Percentiles rank a stretch among this genome's conserved stretches.
Conservation (phyloP, 2,113 vertebrate species). For the Tympanuchus pallidicinctus region DNA sequence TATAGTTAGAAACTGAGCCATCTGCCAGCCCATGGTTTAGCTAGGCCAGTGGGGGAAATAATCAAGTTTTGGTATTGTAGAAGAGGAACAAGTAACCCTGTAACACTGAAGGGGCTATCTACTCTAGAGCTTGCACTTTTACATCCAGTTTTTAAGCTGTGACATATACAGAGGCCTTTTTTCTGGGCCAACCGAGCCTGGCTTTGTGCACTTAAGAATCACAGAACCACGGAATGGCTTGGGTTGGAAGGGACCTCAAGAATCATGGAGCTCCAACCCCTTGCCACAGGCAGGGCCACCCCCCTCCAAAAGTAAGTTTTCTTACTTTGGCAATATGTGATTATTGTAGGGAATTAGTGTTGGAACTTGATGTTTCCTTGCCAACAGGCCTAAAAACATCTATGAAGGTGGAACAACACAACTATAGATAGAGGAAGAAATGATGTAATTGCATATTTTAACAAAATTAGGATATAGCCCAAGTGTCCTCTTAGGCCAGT, state of each 20-base stretch:
- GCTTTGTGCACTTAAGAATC: background rate
- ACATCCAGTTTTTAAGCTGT: background rate
- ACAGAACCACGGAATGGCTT: no score
- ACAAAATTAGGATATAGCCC: background rate
- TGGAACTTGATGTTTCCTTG: background rate
- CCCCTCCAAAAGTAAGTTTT: background rate
- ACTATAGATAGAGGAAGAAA: background rate
- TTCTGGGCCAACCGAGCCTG: background rate
- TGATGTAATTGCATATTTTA: background rate
- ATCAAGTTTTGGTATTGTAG: background rate
- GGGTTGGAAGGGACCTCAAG: no score
- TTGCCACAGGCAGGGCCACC: no score
- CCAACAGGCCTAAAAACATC: background rate
- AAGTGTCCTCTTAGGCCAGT: background rate
- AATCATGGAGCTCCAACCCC: no score
- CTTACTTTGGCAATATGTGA: background rate
- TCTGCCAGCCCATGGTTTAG: background rate
- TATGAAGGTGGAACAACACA: background rate
- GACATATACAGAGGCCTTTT: background rate
- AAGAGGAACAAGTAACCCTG: background rate
- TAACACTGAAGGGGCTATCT: background rate
- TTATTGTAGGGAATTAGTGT: background rate
- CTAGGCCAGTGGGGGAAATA: background rate
- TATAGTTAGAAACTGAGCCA: accelerated
- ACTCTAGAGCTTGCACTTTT: background rate